These are phyloP conservation scores for human DNA, from an alignment of 2,113 vertebrate species.

Conservation along the genomic window GRCh38 chr13:19948501-19949000, in stretches of 20 bases:
- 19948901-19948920: neutral
- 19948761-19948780: neutral
- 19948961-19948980: too few relatives aligned
- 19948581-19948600: neutral
- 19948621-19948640: neutral
- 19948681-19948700: neutral
- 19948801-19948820: neutral
- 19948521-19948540: neutral
- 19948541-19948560: neutral
- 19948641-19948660: neutral
- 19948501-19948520: neutral
- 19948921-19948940: slow-evolving; percentile 12
- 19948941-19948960: too few relatives aligned
- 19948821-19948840: neutral
- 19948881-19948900: neutral
- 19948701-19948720: neutral
- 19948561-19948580: neutral
- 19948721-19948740: neutral
- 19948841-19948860: neutral
- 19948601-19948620: neutral
- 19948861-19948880: neutral
- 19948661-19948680: neutral
- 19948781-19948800: neutral
- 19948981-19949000: neutral
- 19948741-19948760: neutral